Conservation (phyloP, 2,113 vertebrate species). For the Calidris pygmaea region DNA sequence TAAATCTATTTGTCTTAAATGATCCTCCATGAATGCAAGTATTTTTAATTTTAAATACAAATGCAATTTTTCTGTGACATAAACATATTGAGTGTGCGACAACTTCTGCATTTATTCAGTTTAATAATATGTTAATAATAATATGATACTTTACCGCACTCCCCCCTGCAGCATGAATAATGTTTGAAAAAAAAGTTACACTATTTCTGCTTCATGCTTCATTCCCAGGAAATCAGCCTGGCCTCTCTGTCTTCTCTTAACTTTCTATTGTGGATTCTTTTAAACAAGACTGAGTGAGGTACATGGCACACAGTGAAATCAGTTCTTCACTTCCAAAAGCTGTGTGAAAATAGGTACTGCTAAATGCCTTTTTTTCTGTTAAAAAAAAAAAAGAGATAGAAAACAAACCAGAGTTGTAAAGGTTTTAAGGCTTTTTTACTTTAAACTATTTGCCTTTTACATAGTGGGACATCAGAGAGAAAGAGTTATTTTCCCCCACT, state of each 20-base stretch:
- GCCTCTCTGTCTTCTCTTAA: background rate
- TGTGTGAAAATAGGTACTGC: background rate
- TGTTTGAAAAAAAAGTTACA: background rate
- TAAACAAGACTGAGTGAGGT: background rate
- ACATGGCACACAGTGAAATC: background rate
- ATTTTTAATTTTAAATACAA: slow-evolving; percentile 55
- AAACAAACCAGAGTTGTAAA: background rate
- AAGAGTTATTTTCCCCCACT: background rate
- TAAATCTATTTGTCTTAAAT: slow-evolving; percentile 50
- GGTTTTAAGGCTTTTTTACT: background rate
- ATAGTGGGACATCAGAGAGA: background rate
- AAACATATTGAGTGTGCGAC: background rate
- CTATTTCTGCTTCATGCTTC: slow-evolving; percentile 15
- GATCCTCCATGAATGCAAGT: background rate
- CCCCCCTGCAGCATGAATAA: background rate
- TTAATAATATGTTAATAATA: background rate
- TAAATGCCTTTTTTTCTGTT: background rate
- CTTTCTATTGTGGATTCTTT: background rate
- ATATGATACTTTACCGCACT: background rate
- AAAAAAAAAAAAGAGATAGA: background rate
- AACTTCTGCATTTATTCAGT: slow-evolving; percentile 21
- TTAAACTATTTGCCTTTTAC: background rate
- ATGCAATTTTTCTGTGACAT: background rate
- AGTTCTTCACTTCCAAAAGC: background rate
- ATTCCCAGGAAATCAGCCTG: background rate